Percentiles rank a stretch among this genome's conserved stretches.
Conservation (phyloP, 2,113 vertebrate genomes). For the Phoenicopterus ruber region DNA sequence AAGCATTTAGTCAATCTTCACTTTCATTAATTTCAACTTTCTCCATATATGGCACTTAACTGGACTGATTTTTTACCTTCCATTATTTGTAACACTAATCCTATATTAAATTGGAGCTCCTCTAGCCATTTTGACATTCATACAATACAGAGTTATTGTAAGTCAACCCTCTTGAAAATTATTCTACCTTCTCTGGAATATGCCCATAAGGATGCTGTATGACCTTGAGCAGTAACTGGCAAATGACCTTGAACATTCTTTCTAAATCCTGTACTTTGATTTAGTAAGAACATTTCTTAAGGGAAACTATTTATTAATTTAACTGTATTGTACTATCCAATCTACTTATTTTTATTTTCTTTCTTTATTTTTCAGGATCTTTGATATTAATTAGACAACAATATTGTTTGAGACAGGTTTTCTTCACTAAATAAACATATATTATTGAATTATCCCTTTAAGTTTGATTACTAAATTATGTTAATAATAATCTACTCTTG, state of each 20-base stretch:
- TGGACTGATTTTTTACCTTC: not conserved
- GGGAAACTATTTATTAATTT: not conserved
- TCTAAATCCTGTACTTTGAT: not conserved
- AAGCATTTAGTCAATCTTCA: not conserved
- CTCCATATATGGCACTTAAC: not conserved
- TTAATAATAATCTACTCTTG: not conserved
- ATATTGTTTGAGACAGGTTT: not conserved
- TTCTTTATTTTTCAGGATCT: not conserved
- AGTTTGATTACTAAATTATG: constrained; percentile 4
- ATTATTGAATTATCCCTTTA: not conserved
- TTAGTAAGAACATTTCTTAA: not conserved
- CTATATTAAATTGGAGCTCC: not conserved
- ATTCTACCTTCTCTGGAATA: not conserved
- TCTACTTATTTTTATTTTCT: not conserved
- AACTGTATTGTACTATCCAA: not conserved
- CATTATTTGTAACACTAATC: not conserved
- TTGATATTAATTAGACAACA: not conserved
- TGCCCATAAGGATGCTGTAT: not conserved
- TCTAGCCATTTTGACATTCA: not conserved
- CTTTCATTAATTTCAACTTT: not conserved
- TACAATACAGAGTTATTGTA: not conserved
- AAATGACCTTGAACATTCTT: not conserved
- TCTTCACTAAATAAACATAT: not conserved
- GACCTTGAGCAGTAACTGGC: not conserved
- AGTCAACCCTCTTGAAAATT: not conserved